Evolutionary conservation across 2,888 invertebrate genomes (phyloP).

Genomic region (Andrena hattorfiana): DNA sequence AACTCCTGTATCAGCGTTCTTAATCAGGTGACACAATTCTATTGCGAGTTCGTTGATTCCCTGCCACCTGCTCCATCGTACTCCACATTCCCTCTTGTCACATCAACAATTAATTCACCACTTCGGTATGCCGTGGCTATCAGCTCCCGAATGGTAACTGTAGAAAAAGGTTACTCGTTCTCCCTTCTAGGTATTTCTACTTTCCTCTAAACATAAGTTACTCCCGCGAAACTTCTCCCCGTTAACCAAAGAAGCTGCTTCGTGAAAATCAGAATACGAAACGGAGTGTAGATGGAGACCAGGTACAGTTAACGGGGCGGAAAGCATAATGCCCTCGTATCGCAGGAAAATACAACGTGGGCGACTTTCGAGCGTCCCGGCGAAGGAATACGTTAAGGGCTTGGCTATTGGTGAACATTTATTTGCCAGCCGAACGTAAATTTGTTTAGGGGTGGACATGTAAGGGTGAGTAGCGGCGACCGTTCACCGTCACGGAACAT

Average conservation of each 20-base stretch:
- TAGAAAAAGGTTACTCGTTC: neutral
- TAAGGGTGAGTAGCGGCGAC: slow-evolving; percentile 65
- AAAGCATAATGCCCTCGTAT: slow-evolving; percentile 51
- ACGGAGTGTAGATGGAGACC: slow-evolving; percentile 10
- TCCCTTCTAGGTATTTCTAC: neutral
- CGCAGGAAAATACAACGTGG: slow-evolving; percentile 53
- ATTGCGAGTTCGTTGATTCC: too few species aligned
- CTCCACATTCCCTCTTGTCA: too few species aligned
- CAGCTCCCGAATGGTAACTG: too few species aligned
- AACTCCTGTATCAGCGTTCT: slow-evolving; percentile 5
- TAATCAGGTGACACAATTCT: too few species aligned
- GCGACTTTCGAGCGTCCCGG: slow-evolving; percentile 51
- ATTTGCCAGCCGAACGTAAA: slow-evolving; percentile 77
- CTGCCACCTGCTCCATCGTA: too few species aligned
- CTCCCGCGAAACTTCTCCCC: neutral
- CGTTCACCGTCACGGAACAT: slow-evolving; percentile 82
- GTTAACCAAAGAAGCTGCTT: neutral
- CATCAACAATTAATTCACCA: too few species aligned
- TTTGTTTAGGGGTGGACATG: slow-evolving; percentile 83
- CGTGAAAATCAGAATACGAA: slow-evolving; percentile 10
- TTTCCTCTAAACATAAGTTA: neutral
- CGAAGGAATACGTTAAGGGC: slow-evolving; percentile 59
- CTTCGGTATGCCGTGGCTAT: too few species aligned
- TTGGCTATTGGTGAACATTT: slow-evolving; percentile 65
- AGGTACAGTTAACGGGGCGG: slow-evolving; percentile 38